A percentile compares a stretch with the other conserved stretches of the same genome.
These are phyloP conservation scores for Neodiprion virginianus DNA, from an alignment of 1,140 invertebrate genomes.

Conservation along the genomic window DNA sequence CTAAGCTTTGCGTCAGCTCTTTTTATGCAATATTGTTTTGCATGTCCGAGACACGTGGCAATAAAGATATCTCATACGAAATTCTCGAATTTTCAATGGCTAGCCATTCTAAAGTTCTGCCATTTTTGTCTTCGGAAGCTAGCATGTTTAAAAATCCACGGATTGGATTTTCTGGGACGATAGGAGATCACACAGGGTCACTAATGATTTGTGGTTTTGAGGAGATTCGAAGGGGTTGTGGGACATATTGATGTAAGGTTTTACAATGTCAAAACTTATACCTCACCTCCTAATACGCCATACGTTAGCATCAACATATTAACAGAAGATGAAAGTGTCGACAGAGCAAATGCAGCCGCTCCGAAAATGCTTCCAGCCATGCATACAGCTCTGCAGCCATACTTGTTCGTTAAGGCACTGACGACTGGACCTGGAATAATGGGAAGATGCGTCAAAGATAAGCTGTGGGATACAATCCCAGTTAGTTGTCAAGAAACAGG, in stretches of 20 bases:
- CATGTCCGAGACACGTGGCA: too few relatives aligned
- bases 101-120: too few relatives aligned
- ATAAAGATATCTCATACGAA: too few relatives aligned
- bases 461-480: background rate
- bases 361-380: constrained; percentile 89
- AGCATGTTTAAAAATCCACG: too few relatives aligned
- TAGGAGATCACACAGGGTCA: too few relatives aligned
- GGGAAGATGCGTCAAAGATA: constrained; percentile 33
- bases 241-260: background rate
- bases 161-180: too few relatives aligned
- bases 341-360: constrained; percentile 85
- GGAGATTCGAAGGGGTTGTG: too few relatives aligned
- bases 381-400: constrained; percentile 91
- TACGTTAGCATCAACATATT: constrained; percentile 93
- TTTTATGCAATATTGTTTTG: too few relatives aligned
- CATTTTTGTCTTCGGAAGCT: too few relatives aligned
- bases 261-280: background rate
- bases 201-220: too few relatives aligned
- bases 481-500: background rate
- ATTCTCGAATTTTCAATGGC: too few relatives aligned
- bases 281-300: constrained; percentile 88
- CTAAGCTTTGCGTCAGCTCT: too few relatives aligned
- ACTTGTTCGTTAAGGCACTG: constrained; percentile 95
- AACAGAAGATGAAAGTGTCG: constrained; percentile 85
- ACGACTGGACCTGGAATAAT: constrained; percentile 84